Evolutionary conservation across 2,888 invertebrate genomes (phyloP).

Genomic region (Sycophila texana): DNA sequence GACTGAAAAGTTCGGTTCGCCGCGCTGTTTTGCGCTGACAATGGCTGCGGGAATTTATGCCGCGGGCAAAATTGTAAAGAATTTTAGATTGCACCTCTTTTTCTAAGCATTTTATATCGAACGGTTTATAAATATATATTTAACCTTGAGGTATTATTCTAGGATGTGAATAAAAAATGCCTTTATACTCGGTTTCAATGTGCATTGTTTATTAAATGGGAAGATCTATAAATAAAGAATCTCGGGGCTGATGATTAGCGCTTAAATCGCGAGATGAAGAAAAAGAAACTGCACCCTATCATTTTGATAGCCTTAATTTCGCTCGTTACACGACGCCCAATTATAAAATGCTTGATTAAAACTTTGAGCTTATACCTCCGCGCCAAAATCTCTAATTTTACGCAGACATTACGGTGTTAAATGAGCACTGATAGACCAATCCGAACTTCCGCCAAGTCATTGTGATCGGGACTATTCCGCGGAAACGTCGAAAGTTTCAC

Average conservation of each 20-base stretch:
- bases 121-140: too few species aligned
- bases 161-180: too few species aligned
- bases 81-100: too few species aligned
- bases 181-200: too few species aligned
- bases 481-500: too few species aligned
- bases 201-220: too few species aligned
- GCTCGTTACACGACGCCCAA: not conserved
- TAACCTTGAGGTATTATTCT: too few species aligned
- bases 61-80: too few species aligned
- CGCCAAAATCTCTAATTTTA: slow-evolving; percentile 5
- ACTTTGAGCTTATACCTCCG: not conserved
- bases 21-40: not conserved
- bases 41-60: too few species aligned
- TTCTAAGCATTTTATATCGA: too few species aligned
- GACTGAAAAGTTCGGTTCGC: not conserved
- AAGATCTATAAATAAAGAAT: too few species aligned
- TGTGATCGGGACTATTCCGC: not conserved
- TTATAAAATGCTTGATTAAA: slow-evolving; percentile 6
- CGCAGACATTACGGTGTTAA: not conserved
- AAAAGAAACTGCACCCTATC: not conserved
- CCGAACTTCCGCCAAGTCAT: not conserved
- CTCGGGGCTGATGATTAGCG: not conserved
- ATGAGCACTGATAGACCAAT: slow-evolving; percentile 9
- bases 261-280: not conserved
- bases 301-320: not conserved